These are phyloP conservation scores for Rhodinocichla rosea DNA, from an alignment of 2,113 vertebrate genomes.

Conservation along the genomic window DNA sequence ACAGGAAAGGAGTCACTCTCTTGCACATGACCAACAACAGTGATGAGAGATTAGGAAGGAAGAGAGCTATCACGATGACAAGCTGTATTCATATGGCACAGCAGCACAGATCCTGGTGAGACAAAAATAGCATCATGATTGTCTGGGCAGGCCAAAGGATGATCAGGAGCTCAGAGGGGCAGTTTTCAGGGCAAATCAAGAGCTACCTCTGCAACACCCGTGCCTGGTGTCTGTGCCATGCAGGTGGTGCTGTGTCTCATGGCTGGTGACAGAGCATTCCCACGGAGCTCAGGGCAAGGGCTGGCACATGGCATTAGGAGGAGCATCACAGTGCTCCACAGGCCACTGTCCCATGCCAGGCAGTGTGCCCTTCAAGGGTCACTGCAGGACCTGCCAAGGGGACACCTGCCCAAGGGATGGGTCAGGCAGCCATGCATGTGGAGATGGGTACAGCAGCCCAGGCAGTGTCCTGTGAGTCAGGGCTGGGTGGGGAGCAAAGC, in stretches of 20 bases:
- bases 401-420: not conserved
- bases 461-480: not conserved
- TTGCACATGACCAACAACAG: accelerated
- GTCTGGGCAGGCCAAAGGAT: not conserved
- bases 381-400: not conserved
- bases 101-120: not conserved
- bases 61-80: not conserved
- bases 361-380: not conserved
- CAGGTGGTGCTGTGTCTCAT: not conserved
- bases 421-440: accelerated
- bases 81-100: not conserved
- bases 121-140: not conserved
- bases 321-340: accelerated
- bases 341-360: accelerated
- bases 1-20: not conserved
- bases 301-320: not conserved
- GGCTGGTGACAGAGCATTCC: not conserved
- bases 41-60: not conserved
- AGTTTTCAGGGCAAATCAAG: not conserved
- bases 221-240: not conserved
- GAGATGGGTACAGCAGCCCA: accelerated
- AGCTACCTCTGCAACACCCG: not conserved
- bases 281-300: not conserved
- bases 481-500: not conserved
- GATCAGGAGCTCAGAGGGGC: not conserved